Conservation (phyloP, 2,113 vertebrate species). For the Probosciger aterrimus region DNA sequence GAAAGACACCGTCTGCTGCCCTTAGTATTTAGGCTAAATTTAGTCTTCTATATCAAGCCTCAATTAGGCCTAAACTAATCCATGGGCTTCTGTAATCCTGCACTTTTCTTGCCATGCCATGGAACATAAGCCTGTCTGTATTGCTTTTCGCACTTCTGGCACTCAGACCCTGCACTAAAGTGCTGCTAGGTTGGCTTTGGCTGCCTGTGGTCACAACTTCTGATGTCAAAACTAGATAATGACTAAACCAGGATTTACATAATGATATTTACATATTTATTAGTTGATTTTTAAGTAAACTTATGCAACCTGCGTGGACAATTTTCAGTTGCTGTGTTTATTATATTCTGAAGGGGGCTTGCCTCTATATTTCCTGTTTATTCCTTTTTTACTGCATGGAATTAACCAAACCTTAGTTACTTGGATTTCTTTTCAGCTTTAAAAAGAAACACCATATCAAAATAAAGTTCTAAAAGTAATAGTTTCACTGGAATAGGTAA, state of each 20-base stretch:
- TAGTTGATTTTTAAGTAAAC: neutral
- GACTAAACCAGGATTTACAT: neutral
- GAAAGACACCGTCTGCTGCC: neutral
- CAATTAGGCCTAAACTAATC: neutral
- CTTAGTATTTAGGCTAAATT: neutral
- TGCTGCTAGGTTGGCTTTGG: neutral
- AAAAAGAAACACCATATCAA: neutral
- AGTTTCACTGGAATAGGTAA: neutral
- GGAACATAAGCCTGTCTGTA: neutral
- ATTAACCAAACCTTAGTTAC: neutral
- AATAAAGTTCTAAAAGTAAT: neutral
- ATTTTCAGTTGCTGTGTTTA: neutral
- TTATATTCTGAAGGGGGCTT: neutral
- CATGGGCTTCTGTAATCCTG: neutral
- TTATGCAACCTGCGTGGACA: neutral
- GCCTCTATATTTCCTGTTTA: neutral
- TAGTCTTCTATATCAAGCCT: neutral
- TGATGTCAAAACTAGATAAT: neutral
- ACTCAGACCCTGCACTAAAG: neutral
- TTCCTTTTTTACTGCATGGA: neutral
- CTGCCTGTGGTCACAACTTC: neutral
- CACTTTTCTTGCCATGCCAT: neutral
- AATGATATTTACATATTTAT: neutral
- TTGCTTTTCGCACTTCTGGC: neutral
- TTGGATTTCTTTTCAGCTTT: neutral